Evolutionary conservation across 2,797 vertebrate genomes (phyloP).

Genomic region (Alosa sapidissima): DNA sequence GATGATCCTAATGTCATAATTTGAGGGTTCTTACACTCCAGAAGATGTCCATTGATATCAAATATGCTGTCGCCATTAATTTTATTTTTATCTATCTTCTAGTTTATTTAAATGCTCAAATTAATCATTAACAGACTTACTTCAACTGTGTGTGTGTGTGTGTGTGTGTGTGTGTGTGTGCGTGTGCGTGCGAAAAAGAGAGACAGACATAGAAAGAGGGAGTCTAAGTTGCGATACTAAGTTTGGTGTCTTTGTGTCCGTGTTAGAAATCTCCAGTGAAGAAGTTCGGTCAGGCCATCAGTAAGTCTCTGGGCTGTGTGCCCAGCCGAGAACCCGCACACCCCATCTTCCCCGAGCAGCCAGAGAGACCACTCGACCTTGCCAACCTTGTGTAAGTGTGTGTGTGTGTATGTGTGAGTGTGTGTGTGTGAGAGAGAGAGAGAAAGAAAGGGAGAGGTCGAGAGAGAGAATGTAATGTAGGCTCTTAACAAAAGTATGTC

Average conservation of each 20-base stretch:
- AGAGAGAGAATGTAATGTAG: background rate
- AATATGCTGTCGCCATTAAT: background rate
- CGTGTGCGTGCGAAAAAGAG: background rate
- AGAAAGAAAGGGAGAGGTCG: background rate
- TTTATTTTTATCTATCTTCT: background rate
- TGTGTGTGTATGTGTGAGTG: background rate
- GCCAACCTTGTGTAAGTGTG: conserved; percentile 89
- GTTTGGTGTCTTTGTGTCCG: background rate
- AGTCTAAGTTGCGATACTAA: background rate
- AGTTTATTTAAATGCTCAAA: background rate
- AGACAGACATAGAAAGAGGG: too few species aligned
- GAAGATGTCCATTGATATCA: too few species aligned
- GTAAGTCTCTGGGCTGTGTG: conserved; percentile 90
- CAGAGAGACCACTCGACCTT: conserved; percentile 90
- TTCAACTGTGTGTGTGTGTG: background rate
- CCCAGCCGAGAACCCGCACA: conserved; percentile 85
- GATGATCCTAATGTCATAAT: too few species aligned
- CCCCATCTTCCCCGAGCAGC: conserved; percentile 89
- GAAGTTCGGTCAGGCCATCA: conserved; percentile 91
- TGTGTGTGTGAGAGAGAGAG: background rate
- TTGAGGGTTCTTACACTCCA: too few species aligned
- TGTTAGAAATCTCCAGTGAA: conserved; percentile 90
- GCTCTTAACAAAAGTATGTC: too few species aligned
- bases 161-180: background rate
- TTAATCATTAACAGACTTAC: background rate